Evolutionary conservation across 2,888 invertebrate genomes (phyloP).

Genomic region (Trichogramma evanescens): DNA sequence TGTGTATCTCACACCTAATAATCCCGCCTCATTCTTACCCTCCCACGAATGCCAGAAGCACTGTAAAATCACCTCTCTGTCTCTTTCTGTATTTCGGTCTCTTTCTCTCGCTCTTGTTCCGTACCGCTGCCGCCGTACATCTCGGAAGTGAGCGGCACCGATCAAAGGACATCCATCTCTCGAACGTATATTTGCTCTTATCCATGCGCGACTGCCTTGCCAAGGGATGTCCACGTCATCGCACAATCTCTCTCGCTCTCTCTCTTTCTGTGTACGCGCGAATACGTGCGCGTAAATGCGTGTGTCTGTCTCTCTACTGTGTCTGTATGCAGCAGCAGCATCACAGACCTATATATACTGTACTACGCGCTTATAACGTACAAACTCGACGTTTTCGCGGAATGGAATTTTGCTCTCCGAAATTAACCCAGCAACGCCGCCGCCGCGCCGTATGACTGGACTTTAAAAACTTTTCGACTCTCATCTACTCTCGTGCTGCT

Average conservation of each 20-base stretch:
- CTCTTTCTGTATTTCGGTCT: background rate
- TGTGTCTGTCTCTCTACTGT: too few relatives aligned
- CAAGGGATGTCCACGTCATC: conserved; percentile 17
- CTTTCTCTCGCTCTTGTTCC: too few relatives aligned
- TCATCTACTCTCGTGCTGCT: background rate
- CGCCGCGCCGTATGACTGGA: background rate
- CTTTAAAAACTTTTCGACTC: conserved; percentile 5
- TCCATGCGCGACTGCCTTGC: background rate
- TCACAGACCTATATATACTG: too few relatives aligned
- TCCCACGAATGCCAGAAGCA: conserved; percentile 45
- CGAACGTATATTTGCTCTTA: conserved; percentile 18
- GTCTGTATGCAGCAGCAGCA: too few relatives aligned
- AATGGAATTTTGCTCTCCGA: conserved; percentile 1
- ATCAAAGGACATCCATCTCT: conserved; percentile 30
- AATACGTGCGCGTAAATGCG: too few relatives aligned
- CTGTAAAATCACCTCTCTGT: conserved; percentile 31
- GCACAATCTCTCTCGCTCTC: background rate
- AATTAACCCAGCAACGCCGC: conserved; percentile 9
- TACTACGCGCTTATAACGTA: too few relatives aligned
- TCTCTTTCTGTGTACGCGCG: background rate
- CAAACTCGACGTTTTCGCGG: too few relatives aligned
- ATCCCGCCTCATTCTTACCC: conserved; percentile 35
- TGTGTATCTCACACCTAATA: conserved; percentile 36
- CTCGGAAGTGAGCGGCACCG: conserved; percentile 33
- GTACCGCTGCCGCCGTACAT: too few relatives aligned